Base-by-base conservation (phyloP, 2,113 vertebrate species). In the Mionectes macconnelli region DNA sequence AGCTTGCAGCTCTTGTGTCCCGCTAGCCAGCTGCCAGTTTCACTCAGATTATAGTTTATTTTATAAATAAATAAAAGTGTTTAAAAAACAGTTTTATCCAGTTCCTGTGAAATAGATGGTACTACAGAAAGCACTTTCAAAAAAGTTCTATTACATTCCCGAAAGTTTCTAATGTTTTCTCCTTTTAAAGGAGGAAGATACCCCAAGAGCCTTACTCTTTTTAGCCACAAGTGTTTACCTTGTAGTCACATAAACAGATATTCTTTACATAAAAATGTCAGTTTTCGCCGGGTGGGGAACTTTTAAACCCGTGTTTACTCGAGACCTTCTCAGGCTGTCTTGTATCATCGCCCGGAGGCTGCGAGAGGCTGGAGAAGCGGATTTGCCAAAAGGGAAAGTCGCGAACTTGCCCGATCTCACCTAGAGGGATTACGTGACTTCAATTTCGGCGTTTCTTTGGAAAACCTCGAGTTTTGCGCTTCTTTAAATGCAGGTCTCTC, bases 371-470 rank as follows among this genome's bases (percentile, higher is more conserved):
- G 42, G n/a, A 37, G 45, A 30, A 52, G 17, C 0, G 4, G 37
- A 49, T 31, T 1, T 44, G 10, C 30, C n/a, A 2, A 19, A 57
- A 12, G 17, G 17, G 9, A 49, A 45, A 11, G 30, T 37, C 57
- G 62, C 24, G 7, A 50, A 15, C 12, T 45, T 31, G 16, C 33
- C 33, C 30, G 9, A 63, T 10, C 20, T 28, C 50, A 24, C 1
- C 3, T 18, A 3, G 14, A 22, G 24, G 14, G 11, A 7, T 33
- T 16, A 37, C 0, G 1, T 21, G 67, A 24, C 30, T 39, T 21
- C n/a, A 33, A 33, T 74, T 63, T 56, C 4, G 3, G 14, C 4
- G 3, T 55, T 57, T 28, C 44, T 57, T 57, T 52, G n/a, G 18
- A 40, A 67, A 90, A 24, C 35, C 7, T 47, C 3, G 50, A 3